A percentile compares a stretch with the other conserved stretches of the same genome.
phyloP scores from a whole-genome alignment of 1,140 invertebrate genomes.

The Nasonia giraulti region DNA sequence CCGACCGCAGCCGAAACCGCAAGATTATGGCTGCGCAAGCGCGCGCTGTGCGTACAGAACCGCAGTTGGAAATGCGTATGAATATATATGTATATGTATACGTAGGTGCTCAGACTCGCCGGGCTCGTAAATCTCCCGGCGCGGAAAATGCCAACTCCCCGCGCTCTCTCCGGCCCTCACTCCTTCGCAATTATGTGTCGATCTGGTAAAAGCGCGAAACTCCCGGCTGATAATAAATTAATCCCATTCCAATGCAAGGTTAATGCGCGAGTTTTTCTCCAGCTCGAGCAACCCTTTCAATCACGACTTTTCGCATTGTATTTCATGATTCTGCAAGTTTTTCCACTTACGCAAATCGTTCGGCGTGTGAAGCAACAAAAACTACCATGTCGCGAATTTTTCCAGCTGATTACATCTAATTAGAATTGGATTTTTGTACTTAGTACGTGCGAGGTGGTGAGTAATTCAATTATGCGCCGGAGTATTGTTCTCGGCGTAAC shows the following conservation, averaged over 20 bases:
- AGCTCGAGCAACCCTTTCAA: conserved; percentile 6
- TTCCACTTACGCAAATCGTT: not conserved
- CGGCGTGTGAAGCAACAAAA: not conserved
- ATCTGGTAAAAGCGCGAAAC: conserved; percentile 43
- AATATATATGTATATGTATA: not conserved
- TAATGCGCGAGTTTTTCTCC: conserved; percentile 27
- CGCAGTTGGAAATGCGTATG: not conserved
- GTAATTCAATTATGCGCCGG: too few relatives aligned
- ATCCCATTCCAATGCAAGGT: conserved; percentile 50
- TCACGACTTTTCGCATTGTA: conserved; percentile 15
- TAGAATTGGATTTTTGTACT: not conserved
- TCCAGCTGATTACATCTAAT: not conserved
- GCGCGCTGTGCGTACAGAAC: not conserved
- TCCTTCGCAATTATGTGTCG: conserved; percentile 36
- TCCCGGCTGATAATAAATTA: conserved; percentile 43
- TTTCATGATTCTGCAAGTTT: conserved; percentile 17
- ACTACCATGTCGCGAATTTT: conserved; percentile 3
- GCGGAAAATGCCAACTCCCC: not conserved
- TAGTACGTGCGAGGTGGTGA: too few relatives aligned
- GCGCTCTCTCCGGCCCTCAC: not conserved
- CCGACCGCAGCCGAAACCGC: not conserved
- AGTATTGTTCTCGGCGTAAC: too few relatives aligned
- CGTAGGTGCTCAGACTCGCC: not conserved
- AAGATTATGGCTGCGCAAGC: not conserved
- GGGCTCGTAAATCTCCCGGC: conserved; percentile 31